Conservation (phyloP, 2,888 invertebrate genomes). For the Blera fallax region DNA sequence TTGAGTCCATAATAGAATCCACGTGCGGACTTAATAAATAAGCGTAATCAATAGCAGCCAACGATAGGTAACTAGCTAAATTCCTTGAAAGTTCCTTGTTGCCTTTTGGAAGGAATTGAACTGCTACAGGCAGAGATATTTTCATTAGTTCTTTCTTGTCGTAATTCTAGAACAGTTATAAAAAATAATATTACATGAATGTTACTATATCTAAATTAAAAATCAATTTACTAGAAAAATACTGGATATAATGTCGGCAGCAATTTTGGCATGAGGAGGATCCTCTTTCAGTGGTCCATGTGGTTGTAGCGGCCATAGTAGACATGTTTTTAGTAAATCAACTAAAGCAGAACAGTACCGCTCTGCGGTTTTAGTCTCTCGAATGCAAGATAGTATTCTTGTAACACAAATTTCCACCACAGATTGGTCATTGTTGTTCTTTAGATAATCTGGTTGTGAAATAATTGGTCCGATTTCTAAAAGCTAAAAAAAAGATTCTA, state of each 20-base stretch:
- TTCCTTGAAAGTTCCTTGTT: conserved; percentile 94
- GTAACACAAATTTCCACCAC: conserved; percentile 97
- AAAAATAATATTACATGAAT: not conserved
- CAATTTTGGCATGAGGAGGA: conserved; percentile 97
- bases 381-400: conserved; percentile 93
- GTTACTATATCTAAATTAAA: not conserved
- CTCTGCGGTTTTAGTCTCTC: conserved; percentile 93
- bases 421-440: conserved; percentile 95
- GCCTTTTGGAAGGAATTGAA: conserved; percentile 94
- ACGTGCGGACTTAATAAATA: conserved; percentile 92
- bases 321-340: conserved; percentile 91
- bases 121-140: conserved; percentile 92
- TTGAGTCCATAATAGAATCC: conserved; percentile 94
- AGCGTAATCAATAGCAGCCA: conserved; percentile 96
- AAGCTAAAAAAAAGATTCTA: conserved; percentile 81
- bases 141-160: conserved; percentile 84
- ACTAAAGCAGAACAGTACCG: conserved; percentile 92
- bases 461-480: conserved; percentile 91
- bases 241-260: conserved; percentile 96
- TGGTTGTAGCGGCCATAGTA: conserved; percentile 94
- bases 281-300: conserved; percentile 88
- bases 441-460: conserved; percentile 90
- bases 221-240: conserved; percentile 90
- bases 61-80: conserved; percentile 94
- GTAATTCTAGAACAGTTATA: conserved; percentile 82